phyloP scores from a whole-genome alignment of 2,797 vertebrate species.

The Mycteria americana region DNA sequence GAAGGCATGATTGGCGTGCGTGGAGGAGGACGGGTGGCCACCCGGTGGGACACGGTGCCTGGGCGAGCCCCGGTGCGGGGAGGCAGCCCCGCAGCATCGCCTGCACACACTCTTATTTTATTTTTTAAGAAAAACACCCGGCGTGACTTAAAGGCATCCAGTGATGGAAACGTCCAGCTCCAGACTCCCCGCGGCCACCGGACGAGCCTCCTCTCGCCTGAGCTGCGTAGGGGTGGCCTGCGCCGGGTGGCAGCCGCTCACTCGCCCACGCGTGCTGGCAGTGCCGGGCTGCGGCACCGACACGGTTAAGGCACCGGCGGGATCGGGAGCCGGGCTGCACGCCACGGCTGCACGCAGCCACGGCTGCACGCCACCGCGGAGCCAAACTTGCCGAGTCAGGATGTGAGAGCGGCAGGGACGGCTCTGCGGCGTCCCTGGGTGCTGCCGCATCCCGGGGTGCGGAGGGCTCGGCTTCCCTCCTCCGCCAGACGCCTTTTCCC shows the following conservation, averaged over 20 bases:
- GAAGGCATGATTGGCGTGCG: background rate
- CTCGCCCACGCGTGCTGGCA: background rate
- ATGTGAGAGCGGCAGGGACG: constrained; percentile 10
- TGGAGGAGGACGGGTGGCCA: background rate
- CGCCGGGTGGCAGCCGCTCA: background rate
- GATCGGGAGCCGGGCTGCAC: constrained; percentile 6
- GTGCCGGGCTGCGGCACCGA: constrained; percentile 13
- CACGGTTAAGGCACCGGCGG: background rate
- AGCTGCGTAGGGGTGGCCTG: background rate
- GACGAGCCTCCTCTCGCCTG: background rate
- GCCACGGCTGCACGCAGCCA: background rate
- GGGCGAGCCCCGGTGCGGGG: background rate
- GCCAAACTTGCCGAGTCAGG: constrained; percentile 71
- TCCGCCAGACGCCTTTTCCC: background rate
- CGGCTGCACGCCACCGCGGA: background rate
- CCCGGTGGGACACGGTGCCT: background rate
- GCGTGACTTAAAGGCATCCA: background rate
- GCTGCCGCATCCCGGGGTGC: constrained; percentile 1
- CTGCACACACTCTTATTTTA: accelerated
- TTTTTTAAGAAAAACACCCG: background rate
- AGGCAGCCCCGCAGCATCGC: background rate
- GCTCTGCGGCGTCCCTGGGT: constrained; percentile 52
- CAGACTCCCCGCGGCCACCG: background rate
- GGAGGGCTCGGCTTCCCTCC: background rate
- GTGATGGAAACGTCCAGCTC: background rate